Percentiles rank a stretch among this genome's conserved stretches.
Evolutionary conservation across 2,888 invertebrate species (phyloP).

Genomic region (Malthinus flaveolus): DNA sequence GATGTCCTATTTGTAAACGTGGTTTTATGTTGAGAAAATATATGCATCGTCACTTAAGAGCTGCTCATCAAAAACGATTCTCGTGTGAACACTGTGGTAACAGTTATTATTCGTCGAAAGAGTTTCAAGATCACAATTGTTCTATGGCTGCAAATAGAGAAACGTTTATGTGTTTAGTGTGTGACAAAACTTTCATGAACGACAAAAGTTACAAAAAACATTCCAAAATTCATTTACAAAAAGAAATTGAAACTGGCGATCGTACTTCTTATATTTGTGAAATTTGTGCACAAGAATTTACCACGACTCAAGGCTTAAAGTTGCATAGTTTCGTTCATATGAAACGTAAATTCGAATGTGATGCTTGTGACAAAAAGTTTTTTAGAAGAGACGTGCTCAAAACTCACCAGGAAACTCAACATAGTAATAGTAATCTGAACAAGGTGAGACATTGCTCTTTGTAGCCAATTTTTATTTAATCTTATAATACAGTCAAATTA

Average conservation of each 20-base stretch:
- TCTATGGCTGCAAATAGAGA: slow-evolving; percentile 8
- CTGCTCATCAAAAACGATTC: slow-evolving; percentile 43
- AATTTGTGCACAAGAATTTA: slow-evolving; percentile 55
- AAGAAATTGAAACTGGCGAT: slow-evolving; percentile 17
- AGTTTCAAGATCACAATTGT: slow-evolving; percentile 42
- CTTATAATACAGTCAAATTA: too few species aligned
- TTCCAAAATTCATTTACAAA: slow-evolving; percentile 36
- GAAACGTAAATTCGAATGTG: slow-evolving; percentile 35
- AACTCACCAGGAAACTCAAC: slow-evolving; percentile 29
- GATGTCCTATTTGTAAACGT: slow-evolving; percentile 49
- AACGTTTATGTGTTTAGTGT: slow-evolving; percentile 40
- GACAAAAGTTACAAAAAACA: slow-evolving; percentile 42
- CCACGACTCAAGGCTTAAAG: slow-evolving; percentile 52
- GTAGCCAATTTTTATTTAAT: neutral
- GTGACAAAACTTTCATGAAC: slow-evolving; percentile 41
- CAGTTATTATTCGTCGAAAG: slow-evolving; percentile 38
- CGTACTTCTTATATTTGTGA: slow-evolving; percentile 51
- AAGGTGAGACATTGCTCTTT: too few species aligned
- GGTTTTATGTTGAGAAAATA: slow-evolving; percentile 55
- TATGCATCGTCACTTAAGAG: slow-evolving; percentile 53
- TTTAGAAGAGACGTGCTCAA: slow-evolving; percentile 31
- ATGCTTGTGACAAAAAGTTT: slow-evolving; percentile 39
- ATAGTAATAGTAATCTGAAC: too few species aligned
- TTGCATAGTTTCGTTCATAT: slow-evolving; percentile 54
- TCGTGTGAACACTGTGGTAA: slow-evolving; percentile 41